These are phyloP conservation scores for Euzophera pinguis DNA, from an alignment of 2,888 invertebrate genomes.

Conservation along the genomic window DNA sequence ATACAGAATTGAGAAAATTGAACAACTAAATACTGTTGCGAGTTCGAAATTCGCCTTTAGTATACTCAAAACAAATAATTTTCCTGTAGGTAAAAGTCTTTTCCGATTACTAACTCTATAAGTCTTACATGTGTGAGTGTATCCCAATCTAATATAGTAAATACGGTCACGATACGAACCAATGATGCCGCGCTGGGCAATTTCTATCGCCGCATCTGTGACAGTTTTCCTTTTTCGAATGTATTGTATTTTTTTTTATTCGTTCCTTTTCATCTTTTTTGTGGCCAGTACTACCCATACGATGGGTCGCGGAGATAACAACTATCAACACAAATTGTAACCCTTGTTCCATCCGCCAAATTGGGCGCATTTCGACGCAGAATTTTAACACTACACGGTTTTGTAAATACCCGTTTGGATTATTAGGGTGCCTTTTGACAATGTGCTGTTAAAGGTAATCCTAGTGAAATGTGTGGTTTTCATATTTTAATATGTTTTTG, in stretches of 20 bases:
- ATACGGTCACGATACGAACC: neutral
- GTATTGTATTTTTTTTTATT: conserved; percentile 19
- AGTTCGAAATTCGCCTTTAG: no score
- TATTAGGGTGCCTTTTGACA: conserved; percentile 14
- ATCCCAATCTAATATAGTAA: no score
- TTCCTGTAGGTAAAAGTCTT: no score
- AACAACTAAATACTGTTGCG: no score
- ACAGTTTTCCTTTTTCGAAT: conserved; percentile 18
- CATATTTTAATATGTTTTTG: neutral
- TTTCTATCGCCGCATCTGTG: conserved; percentile 17
- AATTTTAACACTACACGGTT: conserved; percentile 58
- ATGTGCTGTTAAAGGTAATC: conserved; percentile 14
- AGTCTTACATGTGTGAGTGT: no score
- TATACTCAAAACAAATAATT: no score
- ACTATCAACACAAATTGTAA: conserved; percentile 72
- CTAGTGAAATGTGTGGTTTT: neutral
- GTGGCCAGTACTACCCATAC: conserved; percentile 48
- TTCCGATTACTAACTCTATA: no score
- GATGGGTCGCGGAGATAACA: conserved; percentile 67
- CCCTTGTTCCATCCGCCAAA: conserved; percentile 69
- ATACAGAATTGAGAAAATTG: no score
- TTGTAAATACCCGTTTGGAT: conserved; percentile 44
- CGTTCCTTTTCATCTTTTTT: conserved; percentile 33
- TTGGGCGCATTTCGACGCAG: conserved; percentile 71
- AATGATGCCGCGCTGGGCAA: conserved; percentile 1